Evolutionary conservation across 2,797 vertebrate genomes (phyloP), one percentile per base, ranked within the genome.

Genomic region (Thunnus albacares): DNA sequence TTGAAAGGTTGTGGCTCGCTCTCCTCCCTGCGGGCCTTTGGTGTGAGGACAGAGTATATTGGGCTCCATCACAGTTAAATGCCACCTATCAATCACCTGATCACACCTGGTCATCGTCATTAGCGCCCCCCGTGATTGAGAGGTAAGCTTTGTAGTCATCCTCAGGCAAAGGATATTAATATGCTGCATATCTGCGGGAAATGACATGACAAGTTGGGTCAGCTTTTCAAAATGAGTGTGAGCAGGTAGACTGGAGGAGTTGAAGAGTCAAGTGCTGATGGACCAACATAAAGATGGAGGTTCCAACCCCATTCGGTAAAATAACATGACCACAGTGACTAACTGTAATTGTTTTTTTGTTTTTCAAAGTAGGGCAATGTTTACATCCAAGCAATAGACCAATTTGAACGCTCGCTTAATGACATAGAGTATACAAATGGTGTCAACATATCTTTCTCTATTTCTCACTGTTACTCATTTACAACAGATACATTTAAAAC

Each of bases 51-150:
- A 17, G 57, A 84, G 85, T 71, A 60, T 75, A 88, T 80, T 64
- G 83, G 69, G 88, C 79, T 84, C 80, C 87, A 71, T 85, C 64
- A 22, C 53, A 22, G 82, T 83, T 84, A 94, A 96, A 95, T 95
- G 94, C 85, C 94, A 95, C 87, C 88, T 93, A 93, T 94, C 94
- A 93, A 90, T 95, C 95, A 94, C 70, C 69, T 6, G 68, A 79
- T 88, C 80, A 68, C 12, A 79, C 69, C 84, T 56, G 70, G 81
- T 74, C 28, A 63, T 70, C 68, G 65, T 70, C 87, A 90, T 93
- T 91, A 92, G 71, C 18, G 79, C 65, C 64, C 77, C 28, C 28
- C 51, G 65, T 84, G 93, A 93, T 92, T 85, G 86, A 88, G 82
- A 81, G 87, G 66, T 78, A 76, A 85, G 85, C 81, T 79, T 61